Conservation (phyloP, 2,797 vertebrate genomes). For the Cyclopterus lumpus region DNA sequence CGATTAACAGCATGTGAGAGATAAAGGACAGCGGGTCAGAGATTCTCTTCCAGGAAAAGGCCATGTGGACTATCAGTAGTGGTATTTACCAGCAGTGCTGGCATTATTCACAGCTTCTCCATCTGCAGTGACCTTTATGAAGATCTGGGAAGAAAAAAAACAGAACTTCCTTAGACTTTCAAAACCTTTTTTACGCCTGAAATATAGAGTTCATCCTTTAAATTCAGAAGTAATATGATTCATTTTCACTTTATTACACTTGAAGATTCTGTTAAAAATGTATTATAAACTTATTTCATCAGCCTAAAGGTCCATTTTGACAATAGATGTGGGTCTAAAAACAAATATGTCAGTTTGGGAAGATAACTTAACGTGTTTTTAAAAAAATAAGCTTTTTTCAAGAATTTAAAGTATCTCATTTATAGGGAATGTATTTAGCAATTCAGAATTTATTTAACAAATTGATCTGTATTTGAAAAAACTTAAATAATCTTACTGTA, state of each 20-base stretch:
- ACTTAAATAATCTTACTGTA: background rate
- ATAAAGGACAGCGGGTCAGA: conserved; percentile 38
- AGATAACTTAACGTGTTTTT: background rate
- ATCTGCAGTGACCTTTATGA: conserved; percentile 94
- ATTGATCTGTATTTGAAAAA: background rate
- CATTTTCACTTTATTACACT: background rate
- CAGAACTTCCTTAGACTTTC: conserved; percentile 34
- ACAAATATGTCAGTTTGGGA: background rate
- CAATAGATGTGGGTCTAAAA: too few relatives aligned
- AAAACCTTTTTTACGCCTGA: conserved; percentile 17
- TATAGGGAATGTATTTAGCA: background rate
- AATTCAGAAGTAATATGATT: background rate
- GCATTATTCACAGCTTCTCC: conserved; percentile 80
- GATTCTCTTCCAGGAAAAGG: conserved; percentile 60
- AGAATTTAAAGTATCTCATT: background rate
- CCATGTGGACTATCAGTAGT: conserved; percentile 38
- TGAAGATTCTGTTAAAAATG: background rate
- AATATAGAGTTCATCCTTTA: background rate
- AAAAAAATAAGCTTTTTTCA: background rate
- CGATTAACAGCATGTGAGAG: conserved; percentile 16
- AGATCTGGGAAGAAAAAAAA: conserved; percentile 86
- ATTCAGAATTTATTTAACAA: background rate
- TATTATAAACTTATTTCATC: background rate
- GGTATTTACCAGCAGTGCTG: conserved; percentile 76
- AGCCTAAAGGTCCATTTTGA: background rate